These are phyloP conservation scores for Julus scanicus DNA, from an alignment of 2,888 invertebrate species.

Conservation along the genomic window DNA sequence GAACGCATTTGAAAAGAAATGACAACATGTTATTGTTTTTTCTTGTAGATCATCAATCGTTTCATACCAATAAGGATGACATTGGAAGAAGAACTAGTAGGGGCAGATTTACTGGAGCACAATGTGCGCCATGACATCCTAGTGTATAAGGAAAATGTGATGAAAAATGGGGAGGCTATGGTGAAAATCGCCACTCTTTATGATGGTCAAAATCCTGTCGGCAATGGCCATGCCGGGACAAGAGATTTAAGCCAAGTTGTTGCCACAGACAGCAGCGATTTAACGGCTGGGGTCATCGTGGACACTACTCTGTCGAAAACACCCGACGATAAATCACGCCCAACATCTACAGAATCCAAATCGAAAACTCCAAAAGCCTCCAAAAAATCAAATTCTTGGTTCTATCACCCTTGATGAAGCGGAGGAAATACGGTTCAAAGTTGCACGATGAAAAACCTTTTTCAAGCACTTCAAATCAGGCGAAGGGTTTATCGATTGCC, in stretches of 20 bases:
- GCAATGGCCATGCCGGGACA: conserved; percentile 8
- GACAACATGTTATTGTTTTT: not conserved
- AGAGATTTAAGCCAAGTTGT: not conserved
- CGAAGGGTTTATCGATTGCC: not conserved
- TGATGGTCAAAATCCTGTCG: not conserved
- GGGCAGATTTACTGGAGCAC: conserved; percentile 91
- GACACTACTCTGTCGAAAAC: not conserved
- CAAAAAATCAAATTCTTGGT: conserved; percentile 27
- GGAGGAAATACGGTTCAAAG: not conserved
- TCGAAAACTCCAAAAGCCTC: not conserved
- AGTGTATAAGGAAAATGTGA: not conserved
- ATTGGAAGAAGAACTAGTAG: conserved; percentile 84
- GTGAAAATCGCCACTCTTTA: conserved; percentile 34
- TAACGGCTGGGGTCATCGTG: not conserved
- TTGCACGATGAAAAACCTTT: not conserved
- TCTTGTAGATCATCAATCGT: conserved; percentile 72
- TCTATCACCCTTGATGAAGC: conserved; percentile 7
- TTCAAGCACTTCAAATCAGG: not conserved
- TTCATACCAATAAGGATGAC: conserved; percentile 86
- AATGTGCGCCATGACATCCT: conserved; percentile 74
- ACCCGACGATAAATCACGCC: not conserved
- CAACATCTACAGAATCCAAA: not conserved
- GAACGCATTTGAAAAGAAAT: not conserved
- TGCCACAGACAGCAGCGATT: not conserved
- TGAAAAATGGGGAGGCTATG: not conserved